Conservation (phyloP, 2,113 vertebrate genomes). For the Turnix velox region DNA sequence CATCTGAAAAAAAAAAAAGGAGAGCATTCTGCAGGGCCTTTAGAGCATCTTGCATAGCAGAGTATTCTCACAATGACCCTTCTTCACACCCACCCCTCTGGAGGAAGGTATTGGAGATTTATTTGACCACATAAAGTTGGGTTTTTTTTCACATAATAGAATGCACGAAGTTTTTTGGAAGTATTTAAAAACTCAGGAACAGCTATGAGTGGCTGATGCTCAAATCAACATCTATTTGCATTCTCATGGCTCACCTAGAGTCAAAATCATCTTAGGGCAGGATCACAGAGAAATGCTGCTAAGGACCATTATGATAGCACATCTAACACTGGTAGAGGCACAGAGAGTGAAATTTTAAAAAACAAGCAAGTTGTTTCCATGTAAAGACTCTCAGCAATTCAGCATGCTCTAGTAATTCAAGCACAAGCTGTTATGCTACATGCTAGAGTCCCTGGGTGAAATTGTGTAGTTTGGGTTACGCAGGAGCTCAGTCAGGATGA, state of each 20-base stretch:
- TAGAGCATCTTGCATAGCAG: neutral
- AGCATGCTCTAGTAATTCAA: conserved; percentile 46
- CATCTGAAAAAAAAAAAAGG: neutral
- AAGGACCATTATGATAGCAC: neutral
- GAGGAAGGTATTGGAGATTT: neutral
- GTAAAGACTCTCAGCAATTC: conserved; percentile 28
- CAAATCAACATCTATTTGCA: neutral
- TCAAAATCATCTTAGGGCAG: neutral
- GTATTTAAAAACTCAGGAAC: conserved; percentile 25
- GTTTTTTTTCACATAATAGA: neutral
- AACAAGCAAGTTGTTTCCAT: neutral
- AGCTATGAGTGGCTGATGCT: neutral
- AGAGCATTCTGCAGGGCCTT: neutral
- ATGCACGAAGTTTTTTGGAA: neutral
- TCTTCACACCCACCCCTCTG: neutral
- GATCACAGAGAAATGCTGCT: neutral
- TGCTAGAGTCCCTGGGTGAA: conserved; percentile 39
- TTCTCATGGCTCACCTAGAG: neutral
- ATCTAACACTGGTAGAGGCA: neutral
- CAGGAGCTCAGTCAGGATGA: conserved; percentile 40
- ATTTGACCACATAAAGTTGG: neutral
- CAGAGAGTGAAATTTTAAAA: conserved; percentile 11
- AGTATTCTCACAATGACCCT: neutral
- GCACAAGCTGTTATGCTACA: conserved; percentile 17
- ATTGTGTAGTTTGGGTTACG: conserved; percentile 17